A percentile compares a stretch with the other conserved stretches of the same genome.
These are phyloP conservation scores for Neoaliturus tenellus DNA, from an alignment of 2,888 invertebrate species.

Conservation along the genomic window DNA sequence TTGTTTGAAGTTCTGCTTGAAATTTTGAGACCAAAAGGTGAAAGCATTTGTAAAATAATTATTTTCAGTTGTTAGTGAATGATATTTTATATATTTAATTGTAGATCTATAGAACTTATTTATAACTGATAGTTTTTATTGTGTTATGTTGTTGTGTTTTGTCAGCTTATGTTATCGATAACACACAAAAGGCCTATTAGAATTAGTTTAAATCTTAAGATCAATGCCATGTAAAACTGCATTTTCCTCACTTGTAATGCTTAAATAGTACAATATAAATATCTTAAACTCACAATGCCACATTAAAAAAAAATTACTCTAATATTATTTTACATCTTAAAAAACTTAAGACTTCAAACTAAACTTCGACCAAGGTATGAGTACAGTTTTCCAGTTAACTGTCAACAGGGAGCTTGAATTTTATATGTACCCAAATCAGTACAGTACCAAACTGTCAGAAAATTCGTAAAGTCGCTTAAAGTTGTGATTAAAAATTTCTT, in stretches of 20 bases:
- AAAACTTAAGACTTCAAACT: too few species aligned
- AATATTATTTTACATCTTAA: too few species aligned
- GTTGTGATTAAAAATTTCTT: too few species aligned
- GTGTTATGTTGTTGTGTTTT: not conserved
- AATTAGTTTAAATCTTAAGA: not conserved
- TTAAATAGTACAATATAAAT: not conserved
- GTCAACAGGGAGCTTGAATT: too few species aligned
- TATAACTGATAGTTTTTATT: not conserved
- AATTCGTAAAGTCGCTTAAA: too few species aligned
- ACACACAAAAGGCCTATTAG: not conserved
- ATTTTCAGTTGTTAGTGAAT: not conserved
- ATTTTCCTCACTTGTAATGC: not conserved
- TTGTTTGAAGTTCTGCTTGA: not conserved
- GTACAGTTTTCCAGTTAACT: too few species aligned
- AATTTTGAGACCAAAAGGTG: conserved; percentile 16
- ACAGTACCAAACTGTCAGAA: too few species aligned
- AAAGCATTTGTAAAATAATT: conserved; percentile 15
- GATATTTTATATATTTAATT: not conserved
- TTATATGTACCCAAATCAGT: too few species aligned
- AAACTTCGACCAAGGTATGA: too few species aligned
- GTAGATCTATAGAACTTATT: not conserved
- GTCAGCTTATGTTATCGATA: not conserved
- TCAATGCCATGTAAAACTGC: not conserved
- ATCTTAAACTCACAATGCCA: not conserved
- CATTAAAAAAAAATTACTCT: too few species aligned